Evolutionary conservation across 2,797 vertebrate species (phyloP).

Genomic region (Thamnophis elegans): DNA sequence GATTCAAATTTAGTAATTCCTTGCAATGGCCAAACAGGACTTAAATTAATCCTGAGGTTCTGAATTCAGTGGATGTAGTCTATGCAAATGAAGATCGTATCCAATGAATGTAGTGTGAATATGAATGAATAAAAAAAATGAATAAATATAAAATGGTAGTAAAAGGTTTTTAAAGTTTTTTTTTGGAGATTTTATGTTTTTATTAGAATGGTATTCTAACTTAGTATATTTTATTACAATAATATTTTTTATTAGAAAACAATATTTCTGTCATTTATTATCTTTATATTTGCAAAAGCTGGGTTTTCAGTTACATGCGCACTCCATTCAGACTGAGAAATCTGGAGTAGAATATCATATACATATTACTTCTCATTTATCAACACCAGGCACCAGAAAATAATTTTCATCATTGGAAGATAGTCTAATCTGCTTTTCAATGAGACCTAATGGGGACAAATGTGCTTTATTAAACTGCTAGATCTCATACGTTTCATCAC

Average conservation of each 20-base stretch:
- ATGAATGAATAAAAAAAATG: background rate
- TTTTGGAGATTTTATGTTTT: conserved; percentile 33
- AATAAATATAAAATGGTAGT: background rate
- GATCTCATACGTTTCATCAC: conserved; percentile 68
- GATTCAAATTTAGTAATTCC: background rate
- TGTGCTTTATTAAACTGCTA: conserved; percentile 66
- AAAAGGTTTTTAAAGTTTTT: conserved; percentile 35
- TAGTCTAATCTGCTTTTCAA: conserved; percentile 64
- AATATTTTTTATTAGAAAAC: conserved; percentile 18
- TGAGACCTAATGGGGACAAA: conserved; percentile 63
- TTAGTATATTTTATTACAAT: too few relatives aligned
- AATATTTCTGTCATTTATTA: conserved; percentile 20
- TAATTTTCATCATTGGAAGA: conserved; percentile 53
- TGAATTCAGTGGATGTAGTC: background rate
- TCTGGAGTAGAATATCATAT: conserved; percentile 49
- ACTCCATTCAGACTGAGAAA: background rate
- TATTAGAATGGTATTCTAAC: background rate
- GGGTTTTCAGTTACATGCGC: conserved; percentile 41
- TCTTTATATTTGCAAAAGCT: background rate
- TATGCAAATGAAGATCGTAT: background rate
- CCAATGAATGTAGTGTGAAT: background rate
- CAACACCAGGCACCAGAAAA: conserved; percentile 50
- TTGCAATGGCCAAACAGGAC: background rate
- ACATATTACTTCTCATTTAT: conserved; percentile 50
- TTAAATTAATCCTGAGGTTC: background rate